These are phyloP conservation scores for Sitobion miscanthi DNA, from an alignment of 1,140 invertebrate genomes.

Conservation along the genomic window DNA sequence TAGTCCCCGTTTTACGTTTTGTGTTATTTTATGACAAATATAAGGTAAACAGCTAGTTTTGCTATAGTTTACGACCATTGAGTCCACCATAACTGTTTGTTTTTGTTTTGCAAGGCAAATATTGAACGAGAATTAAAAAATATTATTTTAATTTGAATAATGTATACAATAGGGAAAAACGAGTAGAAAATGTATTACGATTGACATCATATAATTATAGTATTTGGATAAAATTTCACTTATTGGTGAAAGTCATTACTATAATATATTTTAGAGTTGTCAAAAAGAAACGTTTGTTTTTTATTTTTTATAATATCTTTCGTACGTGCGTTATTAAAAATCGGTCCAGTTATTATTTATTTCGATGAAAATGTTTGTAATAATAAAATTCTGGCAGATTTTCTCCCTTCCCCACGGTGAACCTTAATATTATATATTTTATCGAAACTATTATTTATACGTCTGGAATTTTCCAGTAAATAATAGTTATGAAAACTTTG, in stretches of 20 bases:
- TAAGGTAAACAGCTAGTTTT: background rate
- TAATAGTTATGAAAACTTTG: background rate
- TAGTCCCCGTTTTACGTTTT: background rate
- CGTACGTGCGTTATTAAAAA: background rate
- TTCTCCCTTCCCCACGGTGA: background rate
- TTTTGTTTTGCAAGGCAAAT: background rate
- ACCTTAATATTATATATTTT: background rate
- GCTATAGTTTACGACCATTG: background rate
- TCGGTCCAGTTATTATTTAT: background rate
- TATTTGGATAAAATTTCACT: background rate
- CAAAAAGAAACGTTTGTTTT: background rate
- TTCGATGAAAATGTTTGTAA: background rate
- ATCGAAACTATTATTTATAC: background rate
- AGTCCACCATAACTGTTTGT: background rate
- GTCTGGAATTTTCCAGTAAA: background rate
- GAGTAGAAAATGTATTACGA: background rate
- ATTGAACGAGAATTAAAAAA: background rate
- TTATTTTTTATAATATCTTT: background rate
- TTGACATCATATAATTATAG: background rate
- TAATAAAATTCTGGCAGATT: background rate
- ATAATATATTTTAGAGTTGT: background rate
- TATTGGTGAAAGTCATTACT: background rate
- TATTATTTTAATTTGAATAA: background rate
- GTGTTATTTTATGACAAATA: slow-evolving; percentile 9
- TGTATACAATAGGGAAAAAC: background rate